phyloP scores from a whole-genome alignment of 2,113 vertebrate genomes.

The Phodopus roborovskii region DNA sequence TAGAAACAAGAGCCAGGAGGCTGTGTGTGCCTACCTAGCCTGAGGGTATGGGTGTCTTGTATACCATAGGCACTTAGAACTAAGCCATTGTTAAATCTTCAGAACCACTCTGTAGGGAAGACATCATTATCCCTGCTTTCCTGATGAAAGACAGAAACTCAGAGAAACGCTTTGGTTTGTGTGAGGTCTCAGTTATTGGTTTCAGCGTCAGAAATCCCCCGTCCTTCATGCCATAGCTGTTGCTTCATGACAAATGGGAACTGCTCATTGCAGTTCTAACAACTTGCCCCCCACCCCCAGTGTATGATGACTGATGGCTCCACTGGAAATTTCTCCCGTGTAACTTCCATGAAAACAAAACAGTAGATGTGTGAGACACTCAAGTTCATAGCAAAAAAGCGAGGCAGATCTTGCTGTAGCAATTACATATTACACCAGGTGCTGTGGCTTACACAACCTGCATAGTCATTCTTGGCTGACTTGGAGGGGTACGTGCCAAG shows the following conservation, averaged over 20 bases:
- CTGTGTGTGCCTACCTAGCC: not conserved
- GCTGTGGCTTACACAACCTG: not conserved
- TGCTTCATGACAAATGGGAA: slow-evolving; percentile 21
- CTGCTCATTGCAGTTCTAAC: not conserved
- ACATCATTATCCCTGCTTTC: not conserved
- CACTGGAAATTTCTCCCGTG: not conserved
- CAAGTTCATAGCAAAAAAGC: slow-evolving; percentile 14
- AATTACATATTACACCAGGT: not conserved
- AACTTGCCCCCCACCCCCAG: not conserved
- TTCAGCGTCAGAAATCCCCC: not conserved
- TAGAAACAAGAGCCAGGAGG: not conserved
- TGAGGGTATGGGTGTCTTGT: not conserved
- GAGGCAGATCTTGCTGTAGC: not conserved
- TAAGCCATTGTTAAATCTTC: not conserved
- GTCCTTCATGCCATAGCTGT: not conserved
- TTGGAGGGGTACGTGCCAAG: not conserved
- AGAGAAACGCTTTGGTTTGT: not conserved
- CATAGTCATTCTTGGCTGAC: not conserved
- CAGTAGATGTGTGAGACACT: not conserved
- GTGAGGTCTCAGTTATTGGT: slow-evolving; percentile 8
- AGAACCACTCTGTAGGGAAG: not conserved
- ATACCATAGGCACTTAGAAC: not conserved
- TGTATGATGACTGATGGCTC: slow-evolving; percentile 2
- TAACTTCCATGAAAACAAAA: slow-evolving; percentile 60
- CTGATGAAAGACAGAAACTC: not conserved